Percentiles rank a stretch among this genome's conserved stretches.
Evolutionary conservation across 1,140 invertebrate genomes (phyloP).

Genomic region (Halictus rubicundus): DNA sequence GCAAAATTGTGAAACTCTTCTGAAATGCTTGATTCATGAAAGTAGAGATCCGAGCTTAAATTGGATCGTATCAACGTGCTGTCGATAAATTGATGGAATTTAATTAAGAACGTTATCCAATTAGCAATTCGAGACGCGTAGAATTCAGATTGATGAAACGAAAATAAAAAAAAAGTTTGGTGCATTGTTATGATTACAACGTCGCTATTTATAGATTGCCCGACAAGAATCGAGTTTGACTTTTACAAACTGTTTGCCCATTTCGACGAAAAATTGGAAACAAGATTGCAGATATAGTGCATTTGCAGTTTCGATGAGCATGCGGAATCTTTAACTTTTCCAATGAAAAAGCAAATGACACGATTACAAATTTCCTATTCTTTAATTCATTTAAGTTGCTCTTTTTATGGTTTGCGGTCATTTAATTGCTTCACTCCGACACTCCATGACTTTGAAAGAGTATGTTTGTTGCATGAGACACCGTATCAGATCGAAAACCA

Average conservation of each 20-base stretch:
- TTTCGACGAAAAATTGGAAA: background rate
- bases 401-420: background rate
- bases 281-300: background rate
- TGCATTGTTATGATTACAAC: background rate
- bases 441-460: too few species aligned
- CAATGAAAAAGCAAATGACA: background rate
- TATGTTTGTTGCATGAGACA: too few species aligned
- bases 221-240: background rate
- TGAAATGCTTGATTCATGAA: background rate
- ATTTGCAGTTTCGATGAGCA: background rate
- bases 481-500: too few species aligned
- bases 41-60: background rate
- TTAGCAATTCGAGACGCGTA: slow-evolving; percentile 40
- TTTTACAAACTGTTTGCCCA: background rate
- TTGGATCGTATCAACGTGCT: background rate
- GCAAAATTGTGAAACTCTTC: slow-evolving; percentile 7
- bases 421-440: background rate
- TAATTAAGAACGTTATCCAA: slow-evolving; percentile 61
- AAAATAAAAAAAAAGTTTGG: background rate
- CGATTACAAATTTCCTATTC: background rate
- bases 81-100: slow-evolving; percentile 39
- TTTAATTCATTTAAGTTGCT: too few species aligned
- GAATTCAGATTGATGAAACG: slow-evolving; percentile 24
- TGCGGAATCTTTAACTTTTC: background rate
- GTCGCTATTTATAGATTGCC: background rate